These are phyloP conservation scores for Phylloscopus trochiloides DNA, from an alignment of 2,113 vertebrate species.

Conservation along the genomic window DNA sequence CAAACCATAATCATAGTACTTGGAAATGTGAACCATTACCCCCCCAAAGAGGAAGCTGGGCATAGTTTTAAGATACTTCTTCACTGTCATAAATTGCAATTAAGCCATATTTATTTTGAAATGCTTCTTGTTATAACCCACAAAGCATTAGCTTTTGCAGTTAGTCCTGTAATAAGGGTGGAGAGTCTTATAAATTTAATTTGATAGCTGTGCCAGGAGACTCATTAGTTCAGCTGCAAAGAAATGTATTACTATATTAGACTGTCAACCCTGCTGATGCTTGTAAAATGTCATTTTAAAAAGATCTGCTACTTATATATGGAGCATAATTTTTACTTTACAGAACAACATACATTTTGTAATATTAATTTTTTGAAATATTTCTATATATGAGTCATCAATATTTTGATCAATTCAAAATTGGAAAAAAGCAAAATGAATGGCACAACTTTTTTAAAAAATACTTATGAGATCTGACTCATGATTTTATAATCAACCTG, in stretches of 20 bases:
- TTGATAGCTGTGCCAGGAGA: constrained; percentile 74
- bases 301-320: constrained; percentile 58
- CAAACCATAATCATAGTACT: neutral
- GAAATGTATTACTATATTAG: constrained; percentile 72
- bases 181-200: constrained; percentile 80
- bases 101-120: constrained; percentile 64
- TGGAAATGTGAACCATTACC: neutral
- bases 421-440: constrained; percentile 39
- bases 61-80: neutral
- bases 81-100: constrained; percentile 49
- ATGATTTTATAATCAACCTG: constrained; percentile 48
- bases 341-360: constrained; percentile 22
- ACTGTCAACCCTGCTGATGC: constrained; percentile 68
- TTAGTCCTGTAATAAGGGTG: constrained; percentile 72
- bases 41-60: neutral
- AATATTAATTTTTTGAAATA: constrained; percentile 48
- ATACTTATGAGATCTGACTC: neutral
- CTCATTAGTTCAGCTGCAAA: constrained; percentile 76
- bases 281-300: constrained; percentile 70
- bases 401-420: constrained; percentile 62
- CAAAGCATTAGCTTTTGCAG: constrained; percentile 60
- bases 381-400: constrained; percentile 49
- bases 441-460: neutral
- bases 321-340: constrained; percentile 62
- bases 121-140: constrained; percentile 65